Evolutionary conservation across 2,888 invertebrate genomes (phyloP).

Genomic region (Tortricodes alternella): DNA sequence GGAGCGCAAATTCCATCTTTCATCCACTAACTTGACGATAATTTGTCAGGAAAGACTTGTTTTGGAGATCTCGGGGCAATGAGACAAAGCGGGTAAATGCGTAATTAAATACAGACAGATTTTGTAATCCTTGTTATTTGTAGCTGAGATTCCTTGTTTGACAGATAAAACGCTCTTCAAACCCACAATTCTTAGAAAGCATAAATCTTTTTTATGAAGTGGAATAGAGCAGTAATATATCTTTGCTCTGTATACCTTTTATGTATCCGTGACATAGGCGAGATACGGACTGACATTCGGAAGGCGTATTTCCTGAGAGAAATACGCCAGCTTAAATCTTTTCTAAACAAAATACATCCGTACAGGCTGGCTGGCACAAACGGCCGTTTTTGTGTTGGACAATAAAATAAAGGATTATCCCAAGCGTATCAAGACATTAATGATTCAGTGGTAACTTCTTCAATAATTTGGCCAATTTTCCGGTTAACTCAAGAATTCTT

Average conservation of each 20-base stretch:
- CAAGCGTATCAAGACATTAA: constrained; percentile 14
- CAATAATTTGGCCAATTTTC: constrained; percentile 12
- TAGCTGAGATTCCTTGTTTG: constrained; percentile 13
- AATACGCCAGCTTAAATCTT: constrained; percentile 24
- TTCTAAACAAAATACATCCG: constrained; percentile 22
- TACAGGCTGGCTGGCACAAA: not conserved
- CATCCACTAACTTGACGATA: constrained; percentile 41
- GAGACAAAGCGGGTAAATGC: constrained; percentile 12
- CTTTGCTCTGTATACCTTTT: constrained; percentile 1
- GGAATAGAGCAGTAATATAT: not conserved
- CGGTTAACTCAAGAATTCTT: not conserved
- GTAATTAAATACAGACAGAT: constrained; percentile 14
- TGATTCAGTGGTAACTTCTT: constrained; percentile 10
- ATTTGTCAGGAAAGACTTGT: constrained; percentile 41
- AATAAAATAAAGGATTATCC: constrained; percentile 20
- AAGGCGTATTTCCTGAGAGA: constrained; percentile 24
- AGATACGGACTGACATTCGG: constrained; percentile 14
- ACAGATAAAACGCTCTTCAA: constrained; percentile 7
- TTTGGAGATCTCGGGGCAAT: constrained; percentile 21
- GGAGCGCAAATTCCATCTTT: constrained; percentile 43
- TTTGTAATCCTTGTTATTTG: constrained; percentile 12
- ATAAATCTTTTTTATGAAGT: constrained; percentile 11
- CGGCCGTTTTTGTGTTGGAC: constrained; percentile 3
- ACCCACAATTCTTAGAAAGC: not conserved
- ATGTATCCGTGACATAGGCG: constrained; percentile 13